Conservation (phyloP, 2,113 vertebrate genomes). For the Upupa epops region DNA sequence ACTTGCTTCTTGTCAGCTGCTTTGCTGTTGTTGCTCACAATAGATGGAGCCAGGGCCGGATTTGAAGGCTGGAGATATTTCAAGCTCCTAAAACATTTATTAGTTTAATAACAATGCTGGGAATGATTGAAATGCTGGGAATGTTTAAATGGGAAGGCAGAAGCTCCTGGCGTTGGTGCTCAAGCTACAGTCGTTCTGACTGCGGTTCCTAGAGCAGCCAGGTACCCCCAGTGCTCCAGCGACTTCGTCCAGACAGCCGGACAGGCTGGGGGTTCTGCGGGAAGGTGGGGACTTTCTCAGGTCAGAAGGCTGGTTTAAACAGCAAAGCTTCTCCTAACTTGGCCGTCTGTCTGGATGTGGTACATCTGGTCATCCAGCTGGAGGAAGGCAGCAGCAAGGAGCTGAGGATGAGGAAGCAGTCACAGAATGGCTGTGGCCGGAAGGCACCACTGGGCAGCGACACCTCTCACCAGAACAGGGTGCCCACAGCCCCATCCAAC, state of each 20-base stretch:
- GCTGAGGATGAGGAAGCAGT: background rate
- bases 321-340: background rate
- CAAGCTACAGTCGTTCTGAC: constrained; percentile 20
- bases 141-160: constrained; percentile 25
- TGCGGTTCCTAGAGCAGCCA: background rate
- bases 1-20: constrained; percentile 50
- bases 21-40: constrained; percentile 56
- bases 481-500: no score
- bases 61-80: constrained; percentile 51
- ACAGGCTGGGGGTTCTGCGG: background rate
- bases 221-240: background rate
- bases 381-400: background rate
- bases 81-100: constrained; percentile 58
- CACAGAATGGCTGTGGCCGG: background rate
- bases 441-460: no score
- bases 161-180: constrained; percentile 7
- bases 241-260: constrained; percentile 10
- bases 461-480: no score
- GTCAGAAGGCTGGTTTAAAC: constrained; percentile 24
- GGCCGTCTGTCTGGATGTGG: background rate
- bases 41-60: constrained; percentile 22
- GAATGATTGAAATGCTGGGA: constrained; percentile 50
- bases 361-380: background rate
- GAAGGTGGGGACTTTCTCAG: constrained; percentile 20
- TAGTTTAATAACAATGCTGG: constrained; percentile 42